These are phyloP conservation scores for Biston betularia DNA, from an alignment of 2,888 invertebrate species.

Conservation along the genomic window DNA sequence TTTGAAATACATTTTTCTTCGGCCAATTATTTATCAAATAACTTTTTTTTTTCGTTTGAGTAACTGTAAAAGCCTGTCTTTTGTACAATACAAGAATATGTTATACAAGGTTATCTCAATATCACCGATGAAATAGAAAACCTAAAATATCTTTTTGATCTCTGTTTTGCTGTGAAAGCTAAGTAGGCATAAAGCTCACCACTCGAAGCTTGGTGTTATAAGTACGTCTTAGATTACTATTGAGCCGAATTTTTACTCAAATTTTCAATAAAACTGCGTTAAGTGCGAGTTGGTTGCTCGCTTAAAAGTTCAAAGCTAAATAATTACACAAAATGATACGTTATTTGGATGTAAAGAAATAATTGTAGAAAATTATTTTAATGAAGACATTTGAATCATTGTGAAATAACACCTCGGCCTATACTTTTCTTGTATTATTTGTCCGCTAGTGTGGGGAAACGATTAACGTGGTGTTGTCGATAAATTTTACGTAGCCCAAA, in stretches of 20 bases:
- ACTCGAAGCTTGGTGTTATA: neutral
- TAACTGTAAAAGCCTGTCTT: neutral
- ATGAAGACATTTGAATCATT: conserved; percentile 23
- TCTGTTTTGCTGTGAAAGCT: neutral
- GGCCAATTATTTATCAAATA: conserved; percentile 7
- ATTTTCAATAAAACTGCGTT: neutral
- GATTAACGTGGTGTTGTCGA: neutral
- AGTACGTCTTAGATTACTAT: neutral
- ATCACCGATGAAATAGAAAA: neutral
- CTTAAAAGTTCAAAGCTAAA: neutral
- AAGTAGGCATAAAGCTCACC: conserved; percentile 1
- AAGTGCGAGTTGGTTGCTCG: neutral
- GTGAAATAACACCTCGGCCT: conserved; percentile 36
- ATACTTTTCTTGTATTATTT: conserved; percentile 13
- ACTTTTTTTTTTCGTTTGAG: conserved; percentile 1
- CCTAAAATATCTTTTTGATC: conserved; percentile 15
- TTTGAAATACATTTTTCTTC: conserved; percentile 8
- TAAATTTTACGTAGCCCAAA: neutral
- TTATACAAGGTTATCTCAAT: conserved; percentile 2
- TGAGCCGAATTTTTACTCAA: neutral
- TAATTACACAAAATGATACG: neutral
- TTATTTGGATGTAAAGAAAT: neutral
- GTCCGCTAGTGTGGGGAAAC: conserved; percentile 14
- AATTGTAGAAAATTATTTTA: conserved; percentile 15
- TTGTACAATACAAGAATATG: conserved; percentile 1